phyloP scores from a whole-genome alignment of 2,113 vertebrate species.

The Thamnophis sirtalis region DNA sequence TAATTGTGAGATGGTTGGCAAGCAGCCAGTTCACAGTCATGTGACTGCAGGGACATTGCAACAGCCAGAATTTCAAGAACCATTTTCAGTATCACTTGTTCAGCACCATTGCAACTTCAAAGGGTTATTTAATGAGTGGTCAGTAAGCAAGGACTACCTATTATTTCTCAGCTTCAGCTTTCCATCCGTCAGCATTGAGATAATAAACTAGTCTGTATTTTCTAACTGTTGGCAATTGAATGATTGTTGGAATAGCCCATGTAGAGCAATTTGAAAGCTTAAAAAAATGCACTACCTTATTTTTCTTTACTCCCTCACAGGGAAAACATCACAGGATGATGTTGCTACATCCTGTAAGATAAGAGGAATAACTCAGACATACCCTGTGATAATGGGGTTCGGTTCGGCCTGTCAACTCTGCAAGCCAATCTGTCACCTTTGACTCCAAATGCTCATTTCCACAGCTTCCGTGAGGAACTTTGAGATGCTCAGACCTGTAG shows the following conservation, averaged over 20 bases:
- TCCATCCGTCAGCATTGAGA: not conserved
- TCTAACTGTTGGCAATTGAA: not conserved
- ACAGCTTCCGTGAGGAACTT: conserved; percentile 72
- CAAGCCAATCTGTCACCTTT: conserved; percentile 55
- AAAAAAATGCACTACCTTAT: not conserved
- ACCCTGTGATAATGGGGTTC: conserved; percentile 70
- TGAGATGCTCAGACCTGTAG: conserved; percentile 80
- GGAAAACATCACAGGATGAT: not conserved
- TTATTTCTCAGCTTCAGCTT: not conserved
- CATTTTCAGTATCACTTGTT: not conserved
- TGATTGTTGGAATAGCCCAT: not conserved
- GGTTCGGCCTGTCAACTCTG: conserved; percentile 68
- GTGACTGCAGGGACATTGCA: not conserved
- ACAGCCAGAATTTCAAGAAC: not conserved
- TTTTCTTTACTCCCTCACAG: not conserved
- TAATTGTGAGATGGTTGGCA: not conserved
- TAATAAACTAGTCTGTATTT: not conserved
- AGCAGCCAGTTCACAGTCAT: not conserved
- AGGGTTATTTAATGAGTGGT: not conserved
- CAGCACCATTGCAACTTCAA: not conserved
- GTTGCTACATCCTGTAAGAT: not conserved
- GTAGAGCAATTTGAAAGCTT: not conserved
- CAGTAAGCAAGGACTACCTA: not conserved
- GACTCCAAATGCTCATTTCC: conserved; percentile 59
- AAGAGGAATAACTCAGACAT: not conserved